phyloP scores from a whole-genome alignment of 2,113 vertebrate species.

The Myotis davidii region DNA sequence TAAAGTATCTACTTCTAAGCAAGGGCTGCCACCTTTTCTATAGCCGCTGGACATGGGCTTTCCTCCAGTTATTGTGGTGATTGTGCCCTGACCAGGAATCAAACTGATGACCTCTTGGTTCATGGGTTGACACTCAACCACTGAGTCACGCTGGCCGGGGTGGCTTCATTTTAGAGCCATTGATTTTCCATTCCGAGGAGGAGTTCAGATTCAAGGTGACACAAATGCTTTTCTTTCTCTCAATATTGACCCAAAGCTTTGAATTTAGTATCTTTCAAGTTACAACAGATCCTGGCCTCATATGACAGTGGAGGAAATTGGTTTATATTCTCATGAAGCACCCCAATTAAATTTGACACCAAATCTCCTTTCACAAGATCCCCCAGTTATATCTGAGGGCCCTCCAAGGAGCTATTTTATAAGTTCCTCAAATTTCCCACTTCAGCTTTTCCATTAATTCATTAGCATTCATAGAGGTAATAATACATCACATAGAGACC shows the following conservation, averaged over 20 bases:
- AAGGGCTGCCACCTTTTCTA: background rate
- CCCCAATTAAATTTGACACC: slow-evolving; percentile 8
- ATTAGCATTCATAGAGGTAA: background rate
- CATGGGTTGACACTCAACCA: too few relatives aligned
- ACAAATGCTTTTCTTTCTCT: background rate
- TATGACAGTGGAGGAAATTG: background rate
- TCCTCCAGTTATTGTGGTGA: background rate
- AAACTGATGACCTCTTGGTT: too few relatives aligned
- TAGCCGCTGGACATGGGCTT: background rate
- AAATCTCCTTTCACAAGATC: background rate
- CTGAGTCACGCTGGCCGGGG: too few relatives aligned
- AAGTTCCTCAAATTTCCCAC: slow-evolving; percentile 3
- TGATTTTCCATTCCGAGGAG: background rate
- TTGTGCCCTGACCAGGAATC: too few relatives aligned
- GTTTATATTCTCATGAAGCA: slow-evolving; percentile 30
- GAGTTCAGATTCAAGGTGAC: background rate
- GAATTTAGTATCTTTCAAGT: background rate
- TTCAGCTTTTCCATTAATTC: slow-evolving; percentile 42
- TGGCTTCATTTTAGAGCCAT: background rate
- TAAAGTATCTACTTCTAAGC: background rate
- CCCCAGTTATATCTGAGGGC: slow-evolving; percentile 29
- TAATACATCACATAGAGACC: background rate
- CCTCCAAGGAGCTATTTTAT: background rate
- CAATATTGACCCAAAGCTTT: background rate
- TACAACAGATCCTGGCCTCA: background rate